phyloP scores from a whole-genome alignment of 2,113 vertebrate species.

The Percina caprodes region DNA sequence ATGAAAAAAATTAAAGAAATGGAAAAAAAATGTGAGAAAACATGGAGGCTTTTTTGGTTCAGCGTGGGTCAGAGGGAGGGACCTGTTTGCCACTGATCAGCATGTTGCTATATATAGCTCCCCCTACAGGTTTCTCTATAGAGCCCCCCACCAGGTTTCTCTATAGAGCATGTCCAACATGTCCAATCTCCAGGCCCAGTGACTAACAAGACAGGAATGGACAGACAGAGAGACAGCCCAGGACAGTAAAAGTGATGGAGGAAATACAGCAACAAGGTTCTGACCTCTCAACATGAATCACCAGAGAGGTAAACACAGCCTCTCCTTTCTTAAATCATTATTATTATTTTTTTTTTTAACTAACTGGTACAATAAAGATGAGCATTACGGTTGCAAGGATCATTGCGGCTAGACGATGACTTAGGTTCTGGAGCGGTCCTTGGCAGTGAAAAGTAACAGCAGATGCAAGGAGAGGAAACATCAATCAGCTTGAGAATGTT shows the following conservation, averaged over 20 bases:
- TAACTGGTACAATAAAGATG: constrained; percentile 30
- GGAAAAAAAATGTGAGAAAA: constrained; percentile 3
- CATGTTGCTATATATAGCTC: constrained; percentile 71
- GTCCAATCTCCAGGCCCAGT: neutral
- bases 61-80: constrained; percentile 13
- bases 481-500: constrained; percentile 73
- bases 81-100: constrained; percentile 31
- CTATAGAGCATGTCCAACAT: no score
- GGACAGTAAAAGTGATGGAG: constrained; percentile 55
- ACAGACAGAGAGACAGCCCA: constrained; percentile 35
- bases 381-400: constrained; percentile 46
- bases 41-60: constrained; percentile 9
- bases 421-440: constrained; percentile 45
- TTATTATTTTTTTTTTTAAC: neutral
- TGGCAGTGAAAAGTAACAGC: constrained; percentile 66
- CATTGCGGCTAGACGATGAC: constrained; percentile 61
- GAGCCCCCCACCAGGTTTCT: no score
- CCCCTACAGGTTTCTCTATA: neutral
- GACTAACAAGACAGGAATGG: constrained; percentile 31
- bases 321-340: neutral
- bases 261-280: constrained; percentile 19
- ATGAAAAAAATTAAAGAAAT: neutral
- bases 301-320: constrained; percentile 38
- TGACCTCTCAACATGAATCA: constrained; percentile 51
- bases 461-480: constrained; percentile 76